Evolutionary conservation across 1,140 invertebrate genomes (phyloP), one percentile per base, ranked within the genome.

Genomic region (Sitodiplosis mosellana): DNA sequence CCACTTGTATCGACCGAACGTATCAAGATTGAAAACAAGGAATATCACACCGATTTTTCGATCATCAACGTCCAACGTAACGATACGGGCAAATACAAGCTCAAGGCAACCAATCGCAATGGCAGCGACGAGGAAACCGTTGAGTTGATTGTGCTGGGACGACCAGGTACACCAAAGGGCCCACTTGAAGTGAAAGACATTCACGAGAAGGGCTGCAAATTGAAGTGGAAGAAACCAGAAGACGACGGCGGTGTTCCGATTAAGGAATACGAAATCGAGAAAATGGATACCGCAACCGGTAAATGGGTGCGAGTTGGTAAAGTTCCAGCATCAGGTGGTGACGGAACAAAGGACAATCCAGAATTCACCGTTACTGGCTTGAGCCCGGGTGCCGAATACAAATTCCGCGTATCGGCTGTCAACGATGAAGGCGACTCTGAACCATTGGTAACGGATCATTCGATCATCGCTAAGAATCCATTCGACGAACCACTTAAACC

Each of bases 381-480:
- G 6, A 86, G 83, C 57, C 88, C 91, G 17, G 87, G 87, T 8
- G 80, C 86, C 51, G 85, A 93, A 61, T 98, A 98, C 65, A 87
- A 93, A 69, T 99, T 98, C 77, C 72, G 93, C 37, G 93, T 98
- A 1, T 84, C 81, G 0, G 94, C 94, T 43, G 80, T 92, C 46
- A 99, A 98, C 61, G 84, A 88, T 52, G 89, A 97, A 68, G 94
- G 94, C 33, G 87, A 93, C 56, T 94, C 91, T 6, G 91, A 96
- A 53, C 92, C 91, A 6, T 68, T 99, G 21, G 80, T 81, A 40
- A 84, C 90, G 33, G 79, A 87, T 22, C 77, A 77, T 21, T 76
- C 83, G 19, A 83, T 84, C 33, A 68, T 92, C 15, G 94, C 94
- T 48, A 97, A 95, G 69, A 94, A 99, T 81, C 93, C 94, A 43